Evolutionary conservation across 2,888 invertebrate genomes (phyloP), one percentile per base, ranked within the genome.

Genomic region (Eupithecia subumbrata): DNA sequence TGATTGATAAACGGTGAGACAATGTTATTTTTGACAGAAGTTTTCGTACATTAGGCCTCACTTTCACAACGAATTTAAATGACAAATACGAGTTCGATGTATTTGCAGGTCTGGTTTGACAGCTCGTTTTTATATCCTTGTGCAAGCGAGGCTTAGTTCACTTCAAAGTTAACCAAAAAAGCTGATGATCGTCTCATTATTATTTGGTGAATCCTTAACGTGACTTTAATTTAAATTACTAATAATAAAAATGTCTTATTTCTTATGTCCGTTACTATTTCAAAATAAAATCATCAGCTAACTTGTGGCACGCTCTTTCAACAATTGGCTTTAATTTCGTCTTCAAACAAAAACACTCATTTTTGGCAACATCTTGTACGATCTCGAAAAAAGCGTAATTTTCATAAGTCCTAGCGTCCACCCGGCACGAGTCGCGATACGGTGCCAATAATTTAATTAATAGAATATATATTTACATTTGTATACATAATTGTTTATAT

Each of bases 401-500:
- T 22, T 22, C 22, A 12, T 78, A 72, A 69, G 71, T 73, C 69
- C 80, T 90, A 90, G 88, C 93, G 93, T 93, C 52, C 52, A 3
- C 52, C 86, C 87, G 89, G 87, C 71, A 60, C 86, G 5, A 43
- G 86, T 89, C 89, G 86, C 88, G 86, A 87, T 79, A 88, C 90
- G 92, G 93, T 93, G 93, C 94, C 94, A 93, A 92, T 85, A 87
- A 90, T 86, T 25, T 60, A 5, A 25, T 90, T 88, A 88, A 87
- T 89, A 90, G 88, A 89, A 85, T 87, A 89, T 89, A 92, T 92
- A 93, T 93, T 91, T 92, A 93, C 90, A 92, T 92, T 91, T 89
- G 89, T 91, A 91, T 90, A 91, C 88, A 91, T 91, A 89, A 92
- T 89, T 89, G 89, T 91, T 94, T 94, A 92, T 93, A 93, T 90